Evolutionary conservation across 2,888 invertebrate genomes (phyloP), one percentile per base, ranked within the genome.

Genomic region (Drosophila kokeensis): DNA sequence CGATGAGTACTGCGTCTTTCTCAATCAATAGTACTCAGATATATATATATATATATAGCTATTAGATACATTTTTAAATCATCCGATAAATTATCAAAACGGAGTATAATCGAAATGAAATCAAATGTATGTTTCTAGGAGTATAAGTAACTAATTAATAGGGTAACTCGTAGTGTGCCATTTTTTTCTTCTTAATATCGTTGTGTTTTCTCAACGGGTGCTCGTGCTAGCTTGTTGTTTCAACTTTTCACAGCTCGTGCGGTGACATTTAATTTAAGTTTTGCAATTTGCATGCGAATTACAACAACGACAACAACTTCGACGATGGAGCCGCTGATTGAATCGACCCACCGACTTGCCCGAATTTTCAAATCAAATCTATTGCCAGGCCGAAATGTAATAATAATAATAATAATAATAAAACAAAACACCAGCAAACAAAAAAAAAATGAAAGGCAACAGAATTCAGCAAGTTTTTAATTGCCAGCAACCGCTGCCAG

Each of bases 241-340:
- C 66, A 65, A 65, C 36, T 68, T 48, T 53, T 34, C 29, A 59
- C 48, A 72, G 59, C 58, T 59, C 52, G 54, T 72, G 76, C 59
- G 69, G 62, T 59, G 82, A 85, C 84, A 85, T 87, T 87, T 89
- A 87, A 87, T 87, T 87, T 87, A 87, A 87, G 86, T 87, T 87
- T 89, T 76, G 87, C 83, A 87, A 87, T 88, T 87, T 88, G 76
- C 81, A 77, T 77, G 83, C 71, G 79, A 81, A 82, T 79, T 82
- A 75, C 81, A 61, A 63, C 38, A 52, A 21, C 58, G 40, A 34
- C 64, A 40, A 24, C 24, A 54, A 59, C 54, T 57, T 34, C 34
- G 63, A 52, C 68, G 45, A 52, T 40, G 57, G 30, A 30, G 30
- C 18, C 64, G 69, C 68, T 72, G 82, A 85, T 82, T 83, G 81